phyloP scores from a whole-genome alignment of 2,113 vertebrate species.

The Smithornis capensis region DNA sequence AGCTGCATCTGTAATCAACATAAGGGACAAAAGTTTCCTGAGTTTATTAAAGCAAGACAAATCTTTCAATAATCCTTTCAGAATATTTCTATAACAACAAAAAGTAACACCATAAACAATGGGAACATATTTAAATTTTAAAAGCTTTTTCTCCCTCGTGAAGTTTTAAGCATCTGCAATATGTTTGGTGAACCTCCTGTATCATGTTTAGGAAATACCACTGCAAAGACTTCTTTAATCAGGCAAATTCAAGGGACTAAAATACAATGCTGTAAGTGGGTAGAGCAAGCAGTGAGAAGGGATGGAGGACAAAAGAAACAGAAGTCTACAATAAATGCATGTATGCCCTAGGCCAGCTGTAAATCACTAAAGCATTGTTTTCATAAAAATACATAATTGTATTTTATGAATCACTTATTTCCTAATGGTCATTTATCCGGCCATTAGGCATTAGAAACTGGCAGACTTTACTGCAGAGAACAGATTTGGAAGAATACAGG shows the following conservation, averaged over 20 bases:
- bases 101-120: neutral
- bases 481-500: neutral
- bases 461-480: neutral
- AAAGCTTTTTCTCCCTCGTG: neutral
- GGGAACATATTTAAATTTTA: neutral
- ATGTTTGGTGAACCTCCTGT: neutral
- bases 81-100: neutral
- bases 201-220: neutral
- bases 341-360: neutral
- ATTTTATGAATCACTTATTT: constrained; percentile 21
- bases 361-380: neutral
- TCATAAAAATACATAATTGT: neutral
- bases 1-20: neutral
- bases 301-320: neutral
- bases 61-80: neutral
- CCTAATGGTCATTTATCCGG: neutral
- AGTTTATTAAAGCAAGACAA: neutral
- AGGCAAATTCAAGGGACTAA: neutral
- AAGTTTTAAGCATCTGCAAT: neutral
- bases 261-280: neutral
- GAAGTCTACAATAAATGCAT: neutral
- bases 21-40: neutral
- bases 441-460: neutral
- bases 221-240: neutral
- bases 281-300: neutral